Percentiles rank a stretch among this genome's conserved stretches.
These are phyloP conservation scores for Myrmecobius fasciatus DNA, from an alignment of 2,113 vertebrate genomes.

Conservation along the genomic window DNA sequence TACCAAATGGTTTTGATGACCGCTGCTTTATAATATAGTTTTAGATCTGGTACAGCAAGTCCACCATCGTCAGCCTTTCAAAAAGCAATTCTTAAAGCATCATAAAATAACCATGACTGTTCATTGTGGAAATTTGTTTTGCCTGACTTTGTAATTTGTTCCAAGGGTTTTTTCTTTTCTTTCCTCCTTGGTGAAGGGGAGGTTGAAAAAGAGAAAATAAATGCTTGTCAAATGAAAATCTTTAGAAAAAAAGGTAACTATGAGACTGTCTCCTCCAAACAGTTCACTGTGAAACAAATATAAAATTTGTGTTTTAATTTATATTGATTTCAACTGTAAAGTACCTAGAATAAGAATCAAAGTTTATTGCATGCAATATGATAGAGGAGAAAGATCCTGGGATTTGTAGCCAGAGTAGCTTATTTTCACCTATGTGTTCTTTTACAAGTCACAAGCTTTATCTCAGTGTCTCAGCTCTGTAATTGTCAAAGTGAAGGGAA, in stretches of 20 bases:
- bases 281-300: slow-evolving; percentile 35
- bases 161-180: too few relatives aligned
- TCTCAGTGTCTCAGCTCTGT: background rate
- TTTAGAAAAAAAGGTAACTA: background rate
- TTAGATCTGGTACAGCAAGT: too few relatives aligned
- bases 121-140: background rate
- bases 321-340: slow-evolving; percentile 24
- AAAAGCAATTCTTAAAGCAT: slow-evolving; percentile 34
- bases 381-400: background rate
- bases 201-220: too few relatives aligned
- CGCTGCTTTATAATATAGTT: too few relatives aligned
- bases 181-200: too few relatives aligned
- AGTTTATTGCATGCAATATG: background rate
- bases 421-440: background rate
- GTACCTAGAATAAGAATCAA: slow-evolving; percentile 16
- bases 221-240: background rate
- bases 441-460: background rate
- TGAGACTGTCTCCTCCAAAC: slow-evolving; percentile 27
- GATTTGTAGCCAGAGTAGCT: background rate
- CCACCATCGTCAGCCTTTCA: too few relatives aligned
- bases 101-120: slow-evolving; percentile 42
- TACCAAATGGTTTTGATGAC: too few relatives aligned
- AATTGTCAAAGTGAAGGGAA: background rate
- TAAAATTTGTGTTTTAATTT: slow-evolving; percentile 35
- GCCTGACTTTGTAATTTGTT: background rate